Evolutionary conservation across 2,797 vertebrate species (phyloP).

Genomic region (Sebastes iracundus): DNA sequence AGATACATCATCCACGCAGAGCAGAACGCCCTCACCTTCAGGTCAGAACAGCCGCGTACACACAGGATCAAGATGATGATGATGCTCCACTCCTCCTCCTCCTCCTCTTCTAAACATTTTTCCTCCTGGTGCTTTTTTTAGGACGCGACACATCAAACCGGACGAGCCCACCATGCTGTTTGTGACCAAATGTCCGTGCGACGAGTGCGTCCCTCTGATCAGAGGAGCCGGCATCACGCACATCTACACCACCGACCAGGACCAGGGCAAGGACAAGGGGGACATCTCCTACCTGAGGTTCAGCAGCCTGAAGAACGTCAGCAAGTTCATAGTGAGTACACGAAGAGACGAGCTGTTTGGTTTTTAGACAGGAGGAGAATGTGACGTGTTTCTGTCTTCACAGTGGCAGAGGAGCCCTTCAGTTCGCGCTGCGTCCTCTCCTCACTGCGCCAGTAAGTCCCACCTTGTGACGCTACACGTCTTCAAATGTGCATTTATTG

Average conservation of each 20-base stretch:
- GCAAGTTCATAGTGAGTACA: conserved; percentile 90
- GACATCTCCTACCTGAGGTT: conserved; percentile 96
- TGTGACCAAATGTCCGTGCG: conserved; percentile 96
- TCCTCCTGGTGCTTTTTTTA: conserved; percentile 54
- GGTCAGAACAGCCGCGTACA: conserved; percentile 73
- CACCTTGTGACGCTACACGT: fast-evolving
- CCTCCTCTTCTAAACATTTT: background rate
- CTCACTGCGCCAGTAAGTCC: conserved; percentile 68
- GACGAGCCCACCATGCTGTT: conserved; percentile 92
- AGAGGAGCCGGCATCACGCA: conserved; percentile 92
- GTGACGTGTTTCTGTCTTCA: conserved; percentile 50
- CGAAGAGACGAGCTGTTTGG: fast-evolving
- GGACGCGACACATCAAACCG: conserved; percentile 87
- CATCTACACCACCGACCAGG: conserved; percentile 92
- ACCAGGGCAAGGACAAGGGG: conserved; percentile 91
- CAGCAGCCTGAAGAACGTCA: conserved; percentile 82
- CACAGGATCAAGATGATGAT: background rate
- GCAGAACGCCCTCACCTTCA: conserved; percentile 96
- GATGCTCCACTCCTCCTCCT: background rate
- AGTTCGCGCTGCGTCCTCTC: conserved; percentile 7
- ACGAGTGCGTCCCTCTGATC: conserved; percentile 95
- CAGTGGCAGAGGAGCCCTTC: conserved; percentile 89
- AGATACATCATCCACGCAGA: conserved; percentile 95
- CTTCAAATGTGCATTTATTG: background rate
- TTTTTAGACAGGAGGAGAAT: background rate